Evolutionary conservation across 37 sponge, comb jelly and placozoan genomes (phyloP).

Genomic region (Halisarca cf. caerulea): DNA sequence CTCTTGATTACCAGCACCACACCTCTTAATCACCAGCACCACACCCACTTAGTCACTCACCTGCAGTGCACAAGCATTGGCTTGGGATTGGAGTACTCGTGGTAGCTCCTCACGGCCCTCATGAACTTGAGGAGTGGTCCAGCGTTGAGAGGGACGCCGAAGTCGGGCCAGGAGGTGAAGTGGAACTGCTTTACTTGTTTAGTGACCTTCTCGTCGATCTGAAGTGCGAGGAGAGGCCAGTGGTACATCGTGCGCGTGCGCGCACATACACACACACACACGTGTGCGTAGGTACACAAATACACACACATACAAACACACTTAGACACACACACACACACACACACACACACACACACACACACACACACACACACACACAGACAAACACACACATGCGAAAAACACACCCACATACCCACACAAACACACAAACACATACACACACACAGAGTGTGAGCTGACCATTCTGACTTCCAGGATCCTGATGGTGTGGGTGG

Average conservation of each 20-base stretch:
- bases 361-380: constrained; percentile 6
- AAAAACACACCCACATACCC: too few species aligned
- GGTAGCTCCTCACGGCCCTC: constrained; percentile 35
- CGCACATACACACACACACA: not conserved
- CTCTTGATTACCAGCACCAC: too few species aligned
- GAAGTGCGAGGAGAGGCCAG: not conserved
- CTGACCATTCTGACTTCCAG: constrained; percentile 31
- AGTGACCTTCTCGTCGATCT: constrained; percentile 10
- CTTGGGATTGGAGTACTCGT: constrained; percentile 21
- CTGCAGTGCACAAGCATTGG: constrained; percentile 83
- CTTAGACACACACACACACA: constrained; percentile 5
- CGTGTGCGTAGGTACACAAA: too few species aligned
- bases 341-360: constrained; percentile 39
- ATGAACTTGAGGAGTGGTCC: constrained; percentile 66
- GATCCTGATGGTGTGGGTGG: constrained; percentile 45
- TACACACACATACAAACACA: too few species aligned
- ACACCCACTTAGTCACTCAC: too few species aligned
- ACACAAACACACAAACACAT: not conserved
- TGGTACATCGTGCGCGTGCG: not conserved
- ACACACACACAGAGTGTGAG: constrained; percentile 4
- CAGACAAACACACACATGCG: constrained; percentile 21
- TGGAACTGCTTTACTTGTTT: constrained; percentile 59
- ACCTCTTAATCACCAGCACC: too few species aligned
- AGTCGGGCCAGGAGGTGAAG: constrained; percentile 82
- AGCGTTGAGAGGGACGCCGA: constrained; percentile 72